These are phyloP conservation scores for Cheilosia impressa DNA, from an alignment of 2,888 invertebrate genomes.

Conservation along the genomic window DNA sequence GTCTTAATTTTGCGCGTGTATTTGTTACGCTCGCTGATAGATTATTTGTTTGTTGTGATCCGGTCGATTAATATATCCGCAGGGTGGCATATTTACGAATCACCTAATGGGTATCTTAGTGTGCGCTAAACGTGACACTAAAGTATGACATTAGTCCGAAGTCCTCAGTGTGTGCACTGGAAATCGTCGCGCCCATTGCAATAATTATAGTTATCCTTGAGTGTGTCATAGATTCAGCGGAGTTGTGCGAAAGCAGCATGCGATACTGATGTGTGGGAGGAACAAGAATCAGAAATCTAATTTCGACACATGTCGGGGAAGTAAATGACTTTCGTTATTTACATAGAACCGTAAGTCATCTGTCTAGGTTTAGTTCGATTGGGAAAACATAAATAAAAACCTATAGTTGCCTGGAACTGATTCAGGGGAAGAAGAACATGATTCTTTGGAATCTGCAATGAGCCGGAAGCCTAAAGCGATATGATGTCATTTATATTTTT, in stretches of 20 bases:
- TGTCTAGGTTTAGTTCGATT: neutral
- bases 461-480: no score
- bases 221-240: neutral
- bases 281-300: constrained; percentile 25
- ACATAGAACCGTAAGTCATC: neutral
- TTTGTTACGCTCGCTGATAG: constrained; percentile 22
- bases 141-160: constrained; percentile 2
- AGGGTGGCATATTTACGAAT: constrained; percentile 14
- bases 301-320: neutral
- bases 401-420: neutral
- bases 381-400: neutral
- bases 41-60: constrained; percentile 27
- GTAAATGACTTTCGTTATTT: constrained; percentile 10
- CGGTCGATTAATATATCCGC: constrained; percentile 18
- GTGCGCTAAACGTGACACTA: constrained; percentile 22
- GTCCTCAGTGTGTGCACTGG: neutral
- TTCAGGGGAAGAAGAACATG: neutral
- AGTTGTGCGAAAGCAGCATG: neutral
- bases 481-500: no score
- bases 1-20: neutral
- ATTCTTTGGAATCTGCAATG: neutral
- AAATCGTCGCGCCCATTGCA: neutral
- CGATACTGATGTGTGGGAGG: neutral
- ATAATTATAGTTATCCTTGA: neutral
- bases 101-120: constrained; percentile 20